Evolutionary conservation across 2,797 vertebrate species (phyloP), one percentile per base, ranked within the genome.

Genomic region (Petrocephalus sullivani): DNA sequence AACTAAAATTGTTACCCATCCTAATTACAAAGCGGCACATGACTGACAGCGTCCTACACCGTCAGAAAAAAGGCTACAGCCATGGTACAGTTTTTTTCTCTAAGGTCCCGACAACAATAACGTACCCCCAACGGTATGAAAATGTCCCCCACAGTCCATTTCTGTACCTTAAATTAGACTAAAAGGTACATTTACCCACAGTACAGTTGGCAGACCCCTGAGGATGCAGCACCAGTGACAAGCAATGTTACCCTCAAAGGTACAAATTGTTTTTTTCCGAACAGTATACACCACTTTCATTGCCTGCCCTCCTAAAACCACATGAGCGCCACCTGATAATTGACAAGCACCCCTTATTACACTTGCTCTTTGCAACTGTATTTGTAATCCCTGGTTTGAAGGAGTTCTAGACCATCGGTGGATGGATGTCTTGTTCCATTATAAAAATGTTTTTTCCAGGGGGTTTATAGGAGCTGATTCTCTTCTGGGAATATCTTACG

Each of bases 1-100:
- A n/a, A 46, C 41, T 91, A 90, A 90, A 89, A 90, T 57, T 87
- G 90, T 90, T 89, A 84, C 88, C 28, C 14, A 71, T 71, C 37
- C 64, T 71, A 71, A 71, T 71, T 12, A 71, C 64, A 37, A 71
- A 71, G 64, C 5, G 12, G 1, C 28, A 37, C 64, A 37, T 37
- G 4, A 37, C 28, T 71, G 28, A 71, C 28, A 71, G 64, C 14
- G 4, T 37, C 64, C 64, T 71, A 71, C 28, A 71, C 64, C 37
- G 64, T 71, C 64, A 71, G 64, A 12, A 37, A 71, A 57, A 71
- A 71, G 64, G 64, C 12, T 23, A 71, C 28, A 37, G 14, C 4
- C 64, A 37, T 16, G 33, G 28, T 71, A 37, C 64, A 6, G 28
- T 37, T 37, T 37, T 5, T 28, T 33, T 37, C 28, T 4, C 28